Conservation (phyloP, 2,888 invertebrate species). For the Hydriomena furcata region DNA sequence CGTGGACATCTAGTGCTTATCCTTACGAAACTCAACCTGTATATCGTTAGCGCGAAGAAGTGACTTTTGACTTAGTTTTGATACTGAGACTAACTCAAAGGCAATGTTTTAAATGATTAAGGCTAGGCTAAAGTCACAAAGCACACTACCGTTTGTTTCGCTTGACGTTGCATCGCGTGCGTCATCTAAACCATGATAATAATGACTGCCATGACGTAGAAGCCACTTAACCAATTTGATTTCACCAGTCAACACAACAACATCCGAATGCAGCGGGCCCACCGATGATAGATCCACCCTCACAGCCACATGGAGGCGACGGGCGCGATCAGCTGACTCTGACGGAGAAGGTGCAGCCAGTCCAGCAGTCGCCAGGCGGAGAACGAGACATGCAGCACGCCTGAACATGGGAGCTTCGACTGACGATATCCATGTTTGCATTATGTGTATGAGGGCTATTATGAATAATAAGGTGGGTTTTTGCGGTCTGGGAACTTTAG, state of each 20-base stretch:
- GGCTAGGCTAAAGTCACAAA: too few species aligned
- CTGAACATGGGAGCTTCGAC: conserved; percentile 97
- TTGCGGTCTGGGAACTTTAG: too few species aligned
- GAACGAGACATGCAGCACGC: conserved; percentile 93
- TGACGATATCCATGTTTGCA: conserved; percentile 99
- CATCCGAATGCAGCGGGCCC: conserved; percentile 72
- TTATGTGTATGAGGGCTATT: conserved; percentile 99
- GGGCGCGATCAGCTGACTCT: conserved; percentile 62
- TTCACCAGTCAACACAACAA: conserved; percentile 66
- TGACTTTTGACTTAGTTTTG: too few species aligned
- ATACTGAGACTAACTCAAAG: too few species aligned
- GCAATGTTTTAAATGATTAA: too few species aligned
- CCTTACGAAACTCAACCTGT: too few species aligned
- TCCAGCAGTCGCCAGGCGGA: conserved; percentile 79
- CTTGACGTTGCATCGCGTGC: too few species aligned
- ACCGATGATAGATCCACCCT: conserved; percentile 60
- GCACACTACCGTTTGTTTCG: too few species aligned
- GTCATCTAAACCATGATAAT: too few species aligned
- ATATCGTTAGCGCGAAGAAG: too few species aligned
- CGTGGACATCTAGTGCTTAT: too few species aligned
- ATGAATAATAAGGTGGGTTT: conserved; percentile 97
- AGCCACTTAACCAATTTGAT: neutral
- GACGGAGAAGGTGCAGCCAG: conserved; percentile 61
- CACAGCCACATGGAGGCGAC: conserved; percentile 66
- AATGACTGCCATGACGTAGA: too few species aligned